Conservation (phyloP, 1,140 invertebrate genomes). For the Arion vulgaris region DNA sequence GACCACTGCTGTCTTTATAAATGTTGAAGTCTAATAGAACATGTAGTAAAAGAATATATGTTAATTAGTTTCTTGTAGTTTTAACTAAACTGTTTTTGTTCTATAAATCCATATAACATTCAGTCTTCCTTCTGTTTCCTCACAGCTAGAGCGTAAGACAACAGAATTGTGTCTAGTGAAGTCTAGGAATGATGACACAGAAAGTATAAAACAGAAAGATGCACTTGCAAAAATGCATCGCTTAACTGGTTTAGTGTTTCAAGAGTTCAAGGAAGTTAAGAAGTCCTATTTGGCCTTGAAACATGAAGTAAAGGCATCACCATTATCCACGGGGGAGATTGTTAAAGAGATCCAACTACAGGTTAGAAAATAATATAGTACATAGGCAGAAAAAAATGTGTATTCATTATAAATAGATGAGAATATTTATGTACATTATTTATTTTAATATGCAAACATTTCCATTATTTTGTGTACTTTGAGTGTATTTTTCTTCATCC, state of each 20-base stretch:
- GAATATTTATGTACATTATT: too few species aligned
- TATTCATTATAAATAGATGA: too few species aligned
- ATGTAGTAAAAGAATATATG: too few species aligned
- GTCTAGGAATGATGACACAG: not conserved
- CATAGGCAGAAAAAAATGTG: too few species aligned
- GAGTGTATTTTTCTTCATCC: too few species aligned
- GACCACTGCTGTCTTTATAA: too few species aligned
- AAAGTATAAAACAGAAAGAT: not conserved
- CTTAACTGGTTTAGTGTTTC: not conserved
- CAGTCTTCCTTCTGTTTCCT: not conserved
- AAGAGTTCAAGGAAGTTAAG: not conserved
- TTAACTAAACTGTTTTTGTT: too few species aligned
- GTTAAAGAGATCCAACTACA: not conserved
- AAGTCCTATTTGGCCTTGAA: slow-evolving; percentile 1
- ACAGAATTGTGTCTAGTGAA: not conserved
- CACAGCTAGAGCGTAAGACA: not conserved
- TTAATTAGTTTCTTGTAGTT: too few species aligned
- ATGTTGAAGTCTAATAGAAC: too few species aligned
- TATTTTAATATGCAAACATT: too few species aligned
- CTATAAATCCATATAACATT: too few species aligned
- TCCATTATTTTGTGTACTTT: too few species aligned
- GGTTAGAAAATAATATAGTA: not conserved
- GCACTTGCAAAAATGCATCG: not conserved
- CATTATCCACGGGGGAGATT: not conserved
- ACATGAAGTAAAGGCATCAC: not conserved